Base-by-base conservation (phyloP, 1,140 invertebrate genomes). In the Saccostrea cuccullata region DNA sequence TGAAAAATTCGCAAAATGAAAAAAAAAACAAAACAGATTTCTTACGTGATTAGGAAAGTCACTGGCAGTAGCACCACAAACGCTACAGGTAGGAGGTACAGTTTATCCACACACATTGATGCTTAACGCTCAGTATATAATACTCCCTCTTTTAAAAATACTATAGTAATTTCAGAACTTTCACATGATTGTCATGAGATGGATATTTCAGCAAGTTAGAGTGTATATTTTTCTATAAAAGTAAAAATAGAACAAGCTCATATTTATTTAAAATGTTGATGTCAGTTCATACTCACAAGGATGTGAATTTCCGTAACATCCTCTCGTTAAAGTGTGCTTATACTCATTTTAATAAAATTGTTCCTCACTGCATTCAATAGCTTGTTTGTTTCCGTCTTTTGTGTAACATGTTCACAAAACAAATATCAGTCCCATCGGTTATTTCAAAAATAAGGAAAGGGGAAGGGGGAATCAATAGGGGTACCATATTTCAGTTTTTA, bases 1-100 rank as follows among this genome's bases (percentile, higher is more conserved):
- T 58, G 56, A 17, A 17, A 13, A 13, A 13, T 58, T 17, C 56
- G 15, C 56, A 58, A 58, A 11, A 58, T 17, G 56, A 58, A 17
- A 2, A 58, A 58, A 73, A 26, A 73, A 26, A n/a, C n/a, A n/a
- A n/a, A n/a, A n/a, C n/a, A 23, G 55, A 30, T 40, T 36, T 87
- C 90, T 91, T 89, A 91, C 90, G 90, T 91, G 67, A 91, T 91
- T 13, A 86, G 60, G 36, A 88, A 91, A 17, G 90, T 89, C 2
- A 89, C 15, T 36, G 90, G 90, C n/a, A 91, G 64, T 40, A 86
- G 88, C 4, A 90, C 64, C 1, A 89, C 88, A 23, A 89, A 82
- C 20, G 88, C 55, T 20, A 91, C 55, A 2, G 90, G 89, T 5
- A 77, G 30, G 26, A 77, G 30, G 13, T 36, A 77, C 11, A 77